Percentiles rank a stretch among this genome's conserved stretches.
These are phyloP conservation scores for Holotrichia oblita DNA, from an alignment of 1,140 invertebrate genomes.

Conservation along the genomic window DNA sequence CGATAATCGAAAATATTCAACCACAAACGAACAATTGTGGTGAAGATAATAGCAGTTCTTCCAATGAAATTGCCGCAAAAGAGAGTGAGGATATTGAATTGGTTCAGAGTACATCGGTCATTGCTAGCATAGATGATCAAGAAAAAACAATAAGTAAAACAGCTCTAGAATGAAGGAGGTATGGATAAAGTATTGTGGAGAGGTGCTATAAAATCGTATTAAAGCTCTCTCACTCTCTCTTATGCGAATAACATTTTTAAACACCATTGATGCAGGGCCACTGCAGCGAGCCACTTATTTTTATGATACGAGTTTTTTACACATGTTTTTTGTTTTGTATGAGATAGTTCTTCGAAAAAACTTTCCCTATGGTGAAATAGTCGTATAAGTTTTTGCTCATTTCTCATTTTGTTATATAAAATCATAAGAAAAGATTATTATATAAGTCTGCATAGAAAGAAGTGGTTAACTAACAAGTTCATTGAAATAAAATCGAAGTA, in stretches of 20 bases:
- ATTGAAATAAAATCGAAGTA: too few species aligned
- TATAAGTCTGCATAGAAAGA: not conserved
- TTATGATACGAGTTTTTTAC: slow-evolving; percentile 34
- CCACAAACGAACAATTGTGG: not conserved
- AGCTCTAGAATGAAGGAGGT: not conserved
- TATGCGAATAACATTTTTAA: slow-evolving; percentile 10
- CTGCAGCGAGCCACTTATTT: slow-evolving; percentile 20
- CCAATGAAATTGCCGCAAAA: not conserved
- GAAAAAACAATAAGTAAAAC: slow-evolving; percentile 29
- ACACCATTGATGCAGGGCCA: slow-evolving; percentile 19
- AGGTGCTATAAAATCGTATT: not conserved
- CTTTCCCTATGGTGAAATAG: not conserved
- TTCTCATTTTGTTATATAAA: not conserved
- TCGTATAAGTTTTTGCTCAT: slow-evolving; percentile 1
- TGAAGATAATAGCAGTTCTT: slow-evolving; percentile 31
- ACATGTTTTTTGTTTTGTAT: slow-evolving; percentile 24
- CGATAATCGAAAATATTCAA: slow-evolving; percentile 24
- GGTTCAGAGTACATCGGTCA: slow-evolving; percentile 16
- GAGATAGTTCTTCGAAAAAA: not conserved
- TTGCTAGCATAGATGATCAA: slow-evolving; percentile 12
- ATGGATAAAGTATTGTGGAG: not conserved
- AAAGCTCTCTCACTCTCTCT: slow-evolving; percentile 1
- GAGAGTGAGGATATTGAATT: not conserved
- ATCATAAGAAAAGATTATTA: not conserved
- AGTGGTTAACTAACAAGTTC: too few species aligned